These are phyloP conservation scores for Parthenolecanium corni DNA, from an alignment of 2,888 invertebrate genomes.

Conservation along the genomic window DNA sequence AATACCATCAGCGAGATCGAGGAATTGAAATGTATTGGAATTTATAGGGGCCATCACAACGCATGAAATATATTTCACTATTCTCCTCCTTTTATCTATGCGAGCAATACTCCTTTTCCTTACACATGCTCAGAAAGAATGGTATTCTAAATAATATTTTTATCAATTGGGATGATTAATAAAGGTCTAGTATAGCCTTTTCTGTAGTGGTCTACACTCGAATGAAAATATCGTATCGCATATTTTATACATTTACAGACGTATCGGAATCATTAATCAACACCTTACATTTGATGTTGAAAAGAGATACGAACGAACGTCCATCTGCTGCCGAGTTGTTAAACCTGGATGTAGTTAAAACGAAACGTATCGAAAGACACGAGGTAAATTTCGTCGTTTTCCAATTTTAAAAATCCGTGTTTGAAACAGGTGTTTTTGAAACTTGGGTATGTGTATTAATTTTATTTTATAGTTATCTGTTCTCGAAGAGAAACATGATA, in stretches of 20 bases:
- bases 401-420: too few species aligned
- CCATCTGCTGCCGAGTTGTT: constrained; percentile 16
- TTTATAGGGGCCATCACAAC: too few species aligned
- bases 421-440: too few species aligned
- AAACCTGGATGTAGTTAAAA: background rate
- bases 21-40: too few species aligned
- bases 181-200: too few species aligned
- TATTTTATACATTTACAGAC: background rate
- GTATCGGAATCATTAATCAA: constrained; percentile 14
- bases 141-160: background rate
- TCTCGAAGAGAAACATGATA: too few species aligned
- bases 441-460: too few species aligned
- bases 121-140: background rate
- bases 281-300: constrained; percentile 12
- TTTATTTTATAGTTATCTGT: too few species aligned
- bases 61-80: too few species aligned
- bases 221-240: background rate
- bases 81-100: too few species aligned
- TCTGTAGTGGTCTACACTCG: background rate
- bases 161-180: background rate
- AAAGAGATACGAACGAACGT: constrained; percentile 10
- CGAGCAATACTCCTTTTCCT: too few species aligned
- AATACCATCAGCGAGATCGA: too few species aligned
- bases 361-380: constrained; percentile 3
- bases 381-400: background rate